Evolutionary conservation across 1,140 invertebrate species (phyloP).

Genomic region (Radopholus similis): DNA sequence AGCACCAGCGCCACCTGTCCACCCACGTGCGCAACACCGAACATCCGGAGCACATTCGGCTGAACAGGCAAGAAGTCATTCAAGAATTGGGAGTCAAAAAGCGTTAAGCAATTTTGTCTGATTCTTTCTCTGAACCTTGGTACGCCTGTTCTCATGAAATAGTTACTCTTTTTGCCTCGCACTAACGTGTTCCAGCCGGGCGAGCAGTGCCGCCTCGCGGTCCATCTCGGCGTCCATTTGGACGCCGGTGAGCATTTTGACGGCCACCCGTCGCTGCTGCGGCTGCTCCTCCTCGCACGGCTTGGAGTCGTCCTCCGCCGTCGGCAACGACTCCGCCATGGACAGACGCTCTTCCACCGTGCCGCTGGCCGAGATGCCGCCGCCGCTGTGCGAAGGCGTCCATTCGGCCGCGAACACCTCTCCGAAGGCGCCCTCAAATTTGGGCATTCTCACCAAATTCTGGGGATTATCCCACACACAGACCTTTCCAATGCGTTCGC

Average conservation of each 20-base stretch:
- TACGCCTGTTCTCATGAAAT: no score
- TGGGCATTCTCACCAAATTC: neutral
- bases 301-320: no score
- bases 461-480: constrained; percentile 1
- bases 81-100: no score
- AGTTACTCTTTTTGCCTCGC: no score
- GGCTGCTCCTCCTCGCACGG: neutral
- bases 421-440: constrained; percentile 35
- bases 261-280: constrained; percentile 22
- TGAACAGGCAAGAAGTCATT: no score
- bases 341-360: no score
- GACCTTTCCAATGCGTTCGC: constrained; percentile 40
- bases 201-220: constrained; percentile 42
- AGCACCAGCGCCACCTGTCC: constrained; percentile 33
- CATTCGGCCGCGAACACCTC: constrained; percentile 42
- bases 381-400: constrained; percentile 10
- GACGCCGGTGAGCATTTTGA: constrained; percentile 39
- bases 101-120: no score
- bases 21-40: constrained; percentile 27
- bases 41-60: constrained; percentile 40
- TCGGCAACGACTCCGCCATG: no score
- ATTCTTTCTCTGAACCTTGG: no score
- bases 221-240: constrained; percentile 42
- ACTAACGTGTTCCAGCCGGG: constrained; percentile 38
- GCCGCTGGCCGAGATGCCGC: neutral